A percentile compares a stretch with the other conserved stretches of the same genome.
These are phyloP conservation scores for Batillaria attramentaria DNA, from an alignment of 1,140 invertebrate genomes.

Conservation along the genomic window DNA sequence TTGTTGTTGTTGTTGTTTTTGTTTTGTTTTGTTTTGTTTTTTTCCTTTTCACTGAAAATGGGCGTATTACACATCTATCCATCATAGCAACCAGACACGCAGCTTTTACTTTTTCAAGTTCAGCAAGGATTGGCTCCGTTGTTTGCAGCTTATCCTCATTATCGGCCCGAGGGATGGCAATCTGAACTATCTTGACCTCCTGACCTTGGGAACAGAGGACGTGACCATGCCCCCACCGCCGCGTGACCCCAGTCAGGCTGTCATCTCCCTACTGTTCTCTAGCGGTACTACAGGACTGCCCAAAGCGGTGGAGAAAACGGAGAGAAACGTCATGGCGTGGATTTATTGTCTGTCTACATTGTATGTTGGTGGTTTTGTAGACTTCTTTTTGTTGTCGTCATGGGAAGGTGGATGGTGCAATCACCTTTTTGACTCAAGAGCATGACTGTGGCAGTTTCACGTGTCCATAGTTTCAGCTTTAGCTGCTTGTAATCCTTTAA, in stretches of 20 bases:
- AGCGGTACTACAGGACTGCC: conserved; percentile 66
- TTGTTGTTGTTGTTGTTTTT: too few relatives aligned
- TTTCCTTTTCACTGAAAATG: background rate
- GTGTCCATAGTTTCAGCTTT: too few relatives aligned
- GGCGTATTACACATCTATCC: background rate
- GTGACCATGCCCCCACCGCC: background rate
- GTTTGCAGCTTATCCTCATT: background rate
- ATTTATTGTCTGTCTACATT: too few relatives aligned
- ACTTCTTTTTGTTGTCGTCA: too few relatives aligned
- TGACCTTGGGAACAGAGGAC: background rate
- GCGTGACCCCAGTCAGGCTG: conserved; percentile 20
- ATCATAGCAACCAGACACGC: background rate
- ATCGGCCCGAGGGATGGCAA: background rate
- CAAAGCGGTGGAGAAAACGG: conserved; percentile 61
- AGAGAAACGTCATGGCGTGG: conserved; percentile 71
- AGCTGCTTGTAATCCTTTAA: too few relatives aligned
- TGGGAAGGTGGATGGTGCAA: too few relatives aligned
- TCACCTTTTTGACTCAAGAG: background rate
- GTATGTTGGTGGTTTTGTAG: too few relatives aligned
- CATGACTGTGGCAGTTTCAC: too few relatives aligned
- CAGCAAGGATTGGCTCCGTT: background rate
- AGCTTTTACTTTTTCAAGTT: background rate
- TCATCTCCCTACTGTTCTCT: conserved; percentile 50
- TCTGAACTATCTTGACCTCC: background rate
- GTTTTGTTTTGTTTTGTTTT: background rate